Evolutionary conservation across 1,140 invertebrate genomes (phyloP).

Genomic region (Heterodera carotae): DNA sequence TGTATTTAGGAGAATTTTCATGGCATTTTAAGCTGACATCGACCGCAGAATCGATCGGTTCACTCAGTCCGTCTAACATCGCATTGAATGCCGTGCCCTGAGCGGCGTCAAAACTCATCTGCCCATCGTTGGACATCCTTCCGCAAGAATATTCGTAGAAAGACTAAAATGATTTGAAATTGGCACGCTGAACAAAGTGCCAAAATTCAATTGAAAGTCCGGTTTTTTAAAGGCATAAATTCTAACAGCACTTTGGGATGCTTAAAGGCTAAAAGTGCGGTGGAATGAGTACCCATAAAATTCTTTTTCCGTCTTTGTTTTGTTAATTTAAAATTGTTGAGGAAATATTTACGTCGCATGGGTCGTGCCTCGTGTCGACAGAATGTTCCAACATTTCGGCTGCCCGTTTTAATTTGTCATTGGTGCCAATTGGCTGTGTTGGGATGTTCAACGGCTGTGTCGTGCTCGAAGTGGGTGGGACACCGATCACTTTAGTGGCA

Average conservation of each 20-base stretch:
- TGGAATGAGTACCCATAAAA: no score
- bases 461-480: slow-evolving; percentile 7
- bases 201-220: neutral
- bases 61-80: slow-evolving; percentile 18
- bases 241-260: no score
- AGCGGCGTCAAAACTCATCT: slow-evolving; percentile 26
- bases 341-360: slow-evolving; percentile 38
- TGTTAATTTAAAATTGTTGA: no score
- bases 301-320: no score
- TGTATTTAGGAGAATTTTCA: neutral
- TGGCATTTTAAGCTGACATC: neutral
- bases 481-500: slow-evolving; percentile 7
- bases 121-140: slow-evolving; percentile 22
- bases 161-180: neutral
- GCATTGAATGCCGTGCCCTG: slow-evolving; percentile 6
- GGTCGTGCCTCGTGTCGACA: slow-evolving; percentile 28
- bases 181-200: neutral
- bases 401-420: slow-evolving; percentile 14
- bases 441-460: slow-evolving; percentile 20
- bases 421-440: neutral
- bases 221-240: no score
- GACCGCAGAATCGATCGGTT: slow-evolving; percentile 12
- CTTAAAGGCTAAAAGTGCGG: no score
- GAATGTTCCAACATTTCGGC: slow-evolving; percentile 24
- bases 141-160: slow-evolving; percentile 44